Percentiles rank a stretch among this genome's conserved stretches.
Conservation (phyloP, 2,797 vertebrate species). For the Centroberyx gerrardi region DNA sequence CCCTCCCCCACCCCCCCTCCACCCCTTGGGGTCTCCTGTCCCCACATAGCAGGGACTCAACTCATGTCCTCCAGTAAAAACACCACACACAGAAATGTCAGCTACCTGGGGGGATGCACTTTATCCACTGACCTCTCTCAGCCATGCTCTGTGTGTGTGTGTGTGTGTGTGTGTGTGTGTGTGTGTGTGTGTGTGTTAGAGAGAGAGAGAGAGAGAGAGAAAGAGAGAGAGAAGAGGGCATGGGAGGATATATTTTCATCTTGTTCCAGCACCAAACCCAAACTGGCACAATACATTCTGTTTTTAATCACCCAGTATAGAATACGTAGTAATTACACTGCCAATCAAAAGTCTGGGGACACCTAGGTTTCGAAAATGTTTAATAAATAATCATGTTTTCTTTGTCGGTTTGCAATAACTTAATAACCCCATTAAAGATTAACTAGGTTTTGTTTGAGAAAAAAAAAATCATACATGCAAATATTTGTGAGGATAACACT, state of each 20-base stretch:
- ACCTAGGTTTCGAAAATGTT: too few relatives aligned
- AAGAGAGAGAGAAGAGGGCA: neutral
- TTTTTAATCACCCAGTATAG: too few relatives aligned
- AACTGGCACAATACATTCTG: neutral
- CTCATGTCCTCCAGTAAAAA: slow-evolving; percentile 47
- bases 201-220: neutral
- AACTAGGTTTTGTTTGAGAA: too few relatives aligned
- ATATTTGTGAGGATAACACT: too few relatives aligned
- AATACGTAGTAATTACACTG: too few relatives aligned
- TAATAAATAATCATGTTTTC: too few relatives aligned
- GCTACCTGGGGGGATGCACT: slow-evolving; percentile 55
- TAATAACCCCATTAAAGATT: too few relatives aligned
- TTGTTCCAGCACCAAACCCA: slow-evolving; percentile 17
- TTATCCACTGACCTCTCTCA: slow-evolving; percentile 58
- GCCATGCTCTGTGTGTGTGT: slow-evolving; percentile 11
- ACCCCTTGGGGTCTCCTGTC: slow-evolving; percentile 37
- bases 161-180: neutral
- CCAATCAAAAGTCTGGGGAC: too few relatives aligned
- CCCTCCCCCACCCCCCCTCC: slow-evolving; percentile 30
- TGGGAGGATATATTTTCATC: neutral
- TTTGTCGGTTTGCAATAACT: too few relatives aligned
- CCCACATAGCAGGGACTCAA: slow-evolving; percentile 36
- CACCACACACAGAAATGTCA: slow-evolving; percentile 67
- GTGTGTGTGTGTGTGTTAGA: neutral
- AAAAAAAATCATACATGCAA: too few relatives aligned